Conservation (phyloP, 1,140 invertebrate genomes). For the Meloidogyne exigua region DNA sequence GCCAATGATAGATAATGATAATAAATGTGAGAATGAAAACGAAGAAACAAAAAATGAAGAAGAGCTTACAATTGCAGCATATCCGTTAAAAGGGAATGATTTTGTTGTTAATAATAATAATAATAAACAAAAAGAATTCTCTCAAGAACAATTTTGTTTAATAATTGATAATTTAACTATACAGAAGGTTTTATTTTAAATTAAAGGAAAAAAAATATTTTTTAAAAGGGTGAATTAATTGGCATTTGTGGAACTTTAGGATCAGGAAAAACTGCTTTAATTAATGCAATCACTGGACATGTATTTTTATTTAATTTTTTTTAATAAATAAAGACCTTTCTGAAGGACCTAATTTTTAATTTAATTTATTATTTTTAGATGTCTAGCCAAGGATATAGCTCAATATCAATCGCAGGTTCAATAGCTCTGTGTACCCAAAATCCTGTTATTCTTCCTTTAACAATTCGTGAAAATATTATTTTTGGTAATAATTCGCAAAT, state of each 20-base stretch:
- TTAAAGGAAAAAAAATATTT: not conserved
- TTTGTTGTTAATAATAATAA: not conserved
- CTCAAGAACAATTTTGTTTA: slow-evolving; percentile 11
- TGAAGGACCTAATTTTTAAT: no score
- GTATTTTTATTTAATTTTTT: slow-evolving; percentile 55
- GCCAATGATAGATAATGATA: not conserved
- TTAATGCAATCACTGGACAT: slow-evolving; percentile 71
- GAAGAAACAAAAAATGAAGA: not conserved
- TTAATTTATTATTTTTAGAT: slow-evolving; percentile 56
- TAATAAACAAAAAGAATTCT: not conserved
- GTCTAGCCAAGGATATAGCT: slow-evolving; percentile 64
- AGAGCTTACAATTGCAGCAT: not conserved
- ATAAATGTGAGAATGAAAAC: not conserved
- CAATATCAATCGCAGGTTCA: slow-evolving; percentile 68
- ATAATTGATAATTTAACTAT: slow-evolving; percentile 27
- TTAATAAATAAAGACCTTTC: no score
- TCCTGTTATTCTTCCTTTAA: slow-evolving; percentile 72
- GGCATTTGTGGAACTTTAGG: slow-evolving; percentile 74
- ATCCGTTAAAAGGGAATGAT: not conserved
- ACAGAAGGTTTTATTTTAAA: slow-evolving; percentile 15
- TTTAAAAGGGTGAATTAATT: slow-evolving; percentile 68
- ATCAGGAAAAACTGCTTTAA: slow-evolving; percentile 72
- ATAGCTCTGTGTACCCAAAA: slow-evolving; percentile 73
- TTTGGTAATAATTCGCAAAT: slow-evolving; percentile 70
- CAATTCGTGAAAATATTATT: slow-evolving; percentile 73